phyloP scores from a whole-genome alignment of 1,140 invertebrate genomes.

The Tetramorium simillimum region DNA sequence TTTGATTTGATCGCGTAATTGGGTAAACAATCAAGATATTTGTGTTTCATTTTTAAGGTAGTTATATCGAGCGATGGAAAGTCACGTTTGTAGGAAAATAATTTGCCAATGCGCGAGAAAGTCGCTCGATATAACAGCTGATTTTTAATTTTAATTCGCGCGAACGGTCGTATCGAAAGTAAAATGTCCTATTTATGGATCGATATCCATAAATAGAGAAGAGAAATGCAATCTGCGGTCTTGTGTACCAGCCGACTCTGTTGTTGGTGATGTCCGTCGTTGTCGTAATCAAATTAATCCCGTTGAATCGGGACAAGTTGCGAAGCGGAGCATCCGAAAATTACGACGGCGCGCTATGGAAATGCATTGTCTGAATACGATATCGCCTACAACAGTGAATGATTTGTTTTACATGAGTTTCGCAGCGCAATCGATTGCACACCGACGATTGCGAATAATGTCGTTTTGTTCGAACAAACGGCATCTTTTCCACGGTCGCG shows the following conservation, averaged over 20 bases:
- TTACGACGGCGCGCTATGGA: constrained; percentile 38
- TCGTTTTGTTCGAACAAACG: constrained; percentile 40
- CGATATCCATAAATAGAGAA: constrained; percentile 55
- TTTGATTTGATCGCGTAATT: background rate
- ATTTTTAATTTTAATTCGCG: constrained; percentile 18
- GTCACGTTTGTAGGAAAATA: background rate
- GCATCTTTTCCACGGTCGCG: constrained; percentile 40
- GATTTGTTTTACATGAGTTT: constrained; percentile 51
- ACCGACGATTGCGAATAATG: constrained; percentile 35
- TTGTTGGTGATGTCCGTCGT: constrained; percentile 37
- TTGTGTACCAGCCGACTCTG: background rate
- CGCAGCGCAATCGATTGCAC: constrained; percentile 39
- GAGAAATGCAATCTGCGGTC: constrained; percentile 10
- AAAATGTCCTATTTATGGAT: constrained; percentile 48
- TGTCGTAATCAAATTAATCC: constrained; percentile 48
- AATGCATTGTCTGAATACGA: constrained; percentile 42
- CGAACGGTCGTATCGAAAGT: constrained; percentile 43
- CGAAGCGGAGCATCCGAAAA: constrained; percentile 39
- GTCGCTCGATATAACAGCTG: background rate
- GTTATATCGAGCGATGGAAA: background rate
- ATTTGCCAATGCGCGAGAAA: background rate
- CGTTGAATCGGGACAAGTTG: constrained; percentile 44
- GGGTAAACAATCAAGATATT: background rate
- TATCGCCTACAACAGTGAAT: constrained; percentile 32
- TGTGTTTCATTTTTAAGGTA: background rate